A percentile compares a stretch with the other conserved stretches of the same genome.
Conservation (phyloP, 2,797 vertebrate genomes). For the Adrianichthys oophorus region DNA sequence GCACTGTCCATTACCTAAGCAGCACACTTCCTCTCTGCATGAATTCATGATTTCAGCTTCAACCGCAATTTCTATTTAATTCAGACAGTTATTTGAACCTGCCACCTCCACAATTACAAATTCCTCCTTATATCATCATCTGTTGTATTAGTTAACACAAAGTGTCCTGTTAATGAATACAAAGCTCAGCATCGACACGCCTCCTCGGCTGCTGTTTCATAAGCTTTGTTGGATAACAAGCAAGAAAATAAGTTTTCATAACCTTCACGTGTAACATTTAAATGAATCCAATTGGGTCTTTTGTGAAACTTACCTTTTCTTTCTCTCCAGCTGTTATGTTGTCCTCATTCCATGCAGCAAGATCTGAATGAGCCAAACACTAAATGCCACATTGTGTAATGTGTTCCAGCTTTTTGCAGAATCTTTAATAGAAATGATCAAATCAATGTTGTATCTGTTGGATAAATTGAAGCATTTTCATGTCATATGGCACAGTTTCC, state of each 20-base stretch:
- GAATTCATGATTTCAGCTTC: not conserved
- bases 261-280: not conserved
- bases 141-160: not conserved
- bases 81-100: not conserved
- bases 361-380: not conserved
- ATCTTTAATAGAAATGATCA: too few species aligned
- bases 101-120: accelerated
- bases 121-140: not conserved
- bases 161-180: not conserved
- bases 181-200: not conserved
- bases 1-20: constrained; percentile 52
- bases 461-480: not conserved
- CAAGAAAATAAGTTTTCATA: not conserved
- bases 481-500: constrained; percentile 3
- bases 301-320: not conserved
- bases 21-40: constrained; percentile 21
- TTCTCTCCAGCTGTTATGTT: not conserved
- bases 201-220: constrained; percentile 34
- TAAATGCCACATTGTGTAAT: constrained; percentile 17
- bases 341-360: not conserved
- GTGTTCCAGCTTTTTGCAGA: constrained; percentile 2
- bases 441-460: too few species aligned
- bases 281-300: not conserved
- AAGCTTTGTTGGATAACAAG: constrained; percentile 47
- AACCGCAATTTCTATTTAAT: not conserved